These are phyloP conservation scores for Taenaris catops DNA, from an alignment of 2,888 invertebrate genomes.

Conservation along the genomic window DNA sequence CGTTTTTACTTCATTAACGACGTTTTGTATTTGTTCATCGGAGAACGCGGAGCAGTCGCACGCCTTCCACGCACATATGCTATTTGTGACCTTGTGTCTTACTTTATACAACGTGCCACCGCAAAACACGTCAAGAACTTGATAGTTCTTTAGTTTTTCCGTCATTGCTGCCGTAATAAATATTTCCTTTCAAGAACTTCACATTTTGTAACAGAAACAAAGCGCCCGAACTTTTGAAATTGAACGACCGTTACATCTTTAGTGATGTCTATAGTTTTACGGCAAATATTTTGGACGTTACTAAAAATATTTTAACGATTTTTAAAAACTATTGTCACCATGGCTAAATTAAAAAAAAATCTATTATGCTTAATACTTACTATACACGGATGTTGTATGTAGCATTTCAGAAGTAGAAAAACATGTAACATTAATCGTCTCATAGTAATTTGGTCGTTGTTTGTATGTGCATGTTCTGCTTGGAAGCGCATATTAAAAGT, in stretches of 20 bases:
- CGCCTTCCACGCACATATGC: slow-evolving; percentile 73
- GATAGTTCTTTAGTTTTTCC: slow-evolving; percentile 68
- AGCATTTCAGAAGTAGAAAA: too few relatives aligned
- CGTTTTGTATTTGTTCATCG: slow-evolving; percentile 62
- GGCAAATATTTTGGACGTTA: too few relatives aligned
- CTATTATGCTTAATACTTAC: too few relatives aligned
- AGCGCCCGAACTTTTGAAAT: slow-evolving; percentile 58
- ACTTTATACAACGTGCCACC: slow-evolving; percentile 74
- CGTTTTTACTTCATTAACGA: slow-evolving; percentile 62
- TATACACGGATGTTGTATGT: too few relatives aligned
- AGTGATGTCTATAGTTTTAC: slow-evolving; percentile 38
- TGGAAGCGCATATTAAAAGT: too few relatives aligned
- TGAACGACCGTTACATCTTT: slow-evolving; percentile 46
- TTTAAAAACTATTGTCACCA: too few relatives aligned
- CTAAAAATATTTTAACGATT: too few relatives aligned
- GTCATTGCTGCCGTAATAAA: slow-evolving; percentile 41
- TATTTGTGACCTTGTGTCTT: slow-evolving; percentile 72
- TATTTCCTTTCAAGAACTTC: slow-evolving; percentile 32
- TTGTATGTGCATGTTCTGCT: too few relatives aligned
- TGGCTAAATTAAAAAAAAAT: too few relatives aligned
- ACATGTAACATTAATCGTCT: too few relatives aligned
- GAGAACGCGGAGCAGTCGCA: slow-evolving; percentile 63
- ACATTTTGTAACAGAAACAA: slow-evolving; percentile 70
- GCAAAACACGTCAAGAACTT: slow-evolving; percentile 71
- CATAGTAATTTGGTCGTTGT: too few relatives aligned